Evolutionary conservation across 2,797 vertebrate species (phyloP).

Genomic region (Gymnoscopelus braueri): DNA sequence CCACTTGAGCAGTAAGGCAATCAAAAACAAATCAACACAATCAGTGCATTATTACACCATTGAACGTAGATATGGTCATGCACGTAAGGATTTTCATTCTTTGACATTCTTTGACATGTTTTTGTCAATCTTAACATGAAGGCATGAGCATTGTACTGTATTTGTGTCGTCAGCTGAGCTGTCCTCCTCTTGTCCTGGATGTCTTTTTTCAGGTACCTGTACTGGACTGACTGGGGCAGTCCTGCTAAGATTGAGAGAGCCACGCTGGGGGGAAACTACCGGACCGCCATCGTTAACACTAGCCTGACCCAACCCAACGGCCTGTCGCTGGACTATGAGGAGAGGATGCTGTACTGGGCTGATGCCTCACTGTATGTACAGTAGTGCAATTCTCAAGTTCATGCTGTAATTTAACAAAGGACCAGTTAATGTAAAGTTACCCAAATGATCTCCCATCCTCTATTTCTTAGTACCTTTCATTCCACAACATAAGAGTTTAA

Average conservation of each 20-base stretch:
- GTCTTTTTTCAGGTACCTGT: constrained; percentile 87
- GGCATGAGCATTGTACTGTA: too few species aligned
- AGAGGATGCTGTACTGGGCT: constrained; percentile 91
- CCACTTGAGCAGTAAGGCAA: too few species aligned
- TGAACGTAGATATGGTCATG: not conserved
- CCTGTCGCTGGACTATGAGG: constrained; percentile 89
- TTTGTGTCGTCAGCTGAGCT: not conserved
- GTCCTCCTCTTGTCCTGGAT: not conserved
- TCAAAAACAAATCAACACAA: too few species aligned
- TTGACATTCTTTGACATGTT: too few species aligned
- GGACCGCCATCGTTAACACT: constrained; percentile 84
- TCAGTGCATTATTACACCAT: too few species aligned
- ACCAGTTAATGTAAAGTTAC: too few species aligned
- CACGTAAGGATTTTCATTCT: not conserved
- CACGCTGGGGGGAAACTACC: constrained; percentile 91
- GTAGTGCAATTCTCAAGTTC: not conserved
- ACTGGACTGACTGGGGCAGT: constrained; percentile 93
- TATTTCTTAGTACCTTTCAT: too few species aligned
- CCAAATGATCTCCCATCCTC: too few species aligned
- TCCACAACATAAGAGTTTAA: too few species aligned
- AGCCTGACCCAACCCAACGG: constrained; percentile 88
- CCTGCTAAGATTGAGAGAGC: constrained; percentile 92
- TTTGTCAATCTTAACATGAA: too few species aligned
- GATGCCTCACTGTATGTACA: constrained; percentile 86
- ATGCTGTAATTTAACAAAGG: too few species aligned